Conservation (phyloP, 2,888 invertebrate species). For the Tineola bisselliella region DNA sequence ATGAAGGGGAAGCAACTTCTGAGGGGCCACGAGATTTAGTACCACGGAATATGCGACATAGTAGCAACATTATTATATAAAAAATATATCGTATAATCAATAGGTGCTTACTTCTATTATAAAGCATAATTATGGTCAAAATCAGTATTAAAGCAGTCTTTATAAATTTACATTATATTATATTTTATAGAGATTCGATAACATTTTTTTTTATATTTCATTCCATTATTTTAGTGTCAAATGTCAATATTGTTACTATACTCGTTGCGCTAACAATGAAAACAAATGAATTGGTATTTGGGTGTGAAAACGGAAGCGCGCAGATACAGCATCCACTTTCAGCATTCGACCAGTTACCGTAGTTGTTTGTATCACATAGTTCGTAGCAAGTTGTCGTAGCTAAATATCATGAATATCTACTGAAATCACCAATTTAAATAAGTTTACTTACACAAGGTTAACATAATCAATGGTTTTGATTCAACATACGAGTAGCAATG, state of each 20-base stretch:
- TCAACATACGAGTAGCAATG: too few species aligned
- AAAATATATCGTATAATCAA: background rate
- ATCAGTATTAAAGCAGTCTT: too few species aligned
- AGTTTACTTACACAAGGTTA: too few species aligned
- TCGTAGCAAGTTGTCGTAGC: slow-evolving; percentile 5
- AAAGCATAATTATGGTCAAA: too few species aligned
- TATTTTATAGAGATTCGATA: too few species aligned
- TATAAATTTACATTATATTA: too few species aligned
- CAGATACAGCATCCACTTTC: background rate
- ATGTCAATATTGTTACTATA: background rate
- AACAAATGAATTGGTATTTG: background rate
- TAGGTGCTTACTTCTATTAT: too few species aligned
- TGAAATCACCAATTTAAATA: background rate
- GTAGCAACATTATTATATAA: background rate
- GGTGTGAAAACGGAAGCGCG: background rate
- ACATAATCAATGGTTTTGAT: too few species aligned
- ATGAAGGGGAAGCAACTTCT: background rate
- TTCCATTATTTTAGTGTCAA: too few species aligned
- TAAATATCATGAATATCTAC: background rate
- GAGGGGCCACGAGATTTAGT: slow-evolving; percentile 11
- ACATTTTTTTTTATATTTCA: too few species aligned
- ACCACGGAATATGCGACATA: background rate
- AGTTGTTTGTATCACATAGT: background rate
- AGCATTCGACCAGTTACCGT: background rate
- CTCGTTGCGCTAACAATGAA: background rate